Base-by-base conservation (phyloP, 35 echinoderm and acorn worm genomes). In the Acanthaster planci region DNA sequence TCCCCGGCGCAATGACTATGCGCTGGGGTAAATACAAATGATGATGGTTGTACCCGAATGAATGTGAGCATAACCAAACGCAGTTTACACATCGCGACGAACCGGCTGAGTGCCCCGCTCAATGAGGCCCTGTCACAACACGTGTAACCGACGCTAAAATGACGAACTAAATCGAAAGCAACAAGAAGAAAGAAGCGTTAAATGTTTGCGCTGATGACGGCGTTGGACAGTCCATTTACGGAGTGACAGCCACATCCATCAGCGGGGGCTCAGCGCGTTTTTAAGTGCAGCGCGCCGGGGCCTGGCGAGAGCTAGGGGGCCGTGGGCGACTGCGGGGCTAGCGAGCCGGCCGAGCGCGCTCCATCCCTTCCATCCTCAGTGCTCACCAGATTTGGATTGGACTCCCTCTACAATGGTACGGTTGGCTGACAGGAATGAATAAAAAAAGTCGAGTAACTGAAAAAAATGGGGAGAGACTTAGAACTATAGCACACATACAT, bases 101-200 rank as follows among this genome's bases (percentile, higher is more conserved):
- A 19, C 34, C n/a, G 64, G 64, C 64, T 72, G 64, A 72, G 64
- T 72, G 64, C 64, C 34, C 14, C n/a, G 14, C 64, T 72, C 64
- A 72, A 72, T 72, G 64, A 30, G 34, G 64, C 64, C 64, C 29
- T 72, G 64, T 72, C 64, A 72, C 64, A 72, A 72, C 64, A 72
- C 64, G 64, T 72, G 64, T 72, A 72, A 72, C 30, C 64, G 64
- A 72, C 64, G 64, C 64, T 72, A 34, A 72, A 72, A 72, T 72
- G 64, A 72, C 64, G 26, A 72, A 72, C 64, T 72, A 72, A 72
- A 72, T 72, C 64, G 64, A 72, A 72, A 72, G 64, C 64, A 72
- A 72, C 64, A 72, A 72, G 64, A 72, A 72, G 34, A 72, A 72
- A 72, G 64, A 72, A 72, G 64, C 64, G 64, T 72, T 72, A 72